Evolutionary conservation across 2,797 vertebrate genomes (phyloP), one percentile per base, ranked within the genome.

Genomic region (Oreonectes daqikongensis): DNA sequence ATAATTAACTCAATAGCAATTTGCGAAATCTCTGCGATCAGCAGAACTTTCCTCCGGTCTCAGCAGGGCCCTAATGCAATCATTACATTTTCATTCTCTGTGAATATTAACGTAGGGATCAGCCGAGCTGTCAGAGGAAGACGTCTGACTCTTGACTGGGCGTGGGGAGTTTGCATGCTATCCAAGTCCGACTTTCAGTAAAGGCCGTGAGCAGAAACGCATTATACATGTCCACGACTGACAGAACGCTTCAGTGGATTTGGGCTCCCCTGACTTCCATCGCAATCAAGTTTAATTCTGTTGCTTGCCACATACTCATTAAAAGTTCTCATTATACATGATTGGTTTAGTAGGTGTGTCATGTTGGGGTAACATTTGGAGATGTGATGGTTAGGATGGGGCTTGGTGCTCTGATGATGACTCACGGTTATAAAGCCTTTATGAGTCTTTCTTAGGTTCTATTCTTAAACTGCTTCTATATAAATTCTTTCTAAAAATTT

Each of bases 1-100:
- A 91, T 93, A 93, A 94, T 93, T 92, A 93, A 92, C 90, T 92
- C 26, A 7, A 61, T 88, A 86, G 90, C 90, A 93, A 91, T 93
- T 93, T 93, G 77, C 86, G 83, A 86, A 92, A 93, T 92, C 88
- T 91, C 85, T 81, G 82, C 77, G 82, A 92, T 93, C 92, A 94
- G 92, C 92, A 92, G 84, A 92, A 92, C 86, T 87, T 88, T 87
- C 88, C 84, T 52, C 75, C 52, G 80, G 89, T 89, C 91, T 91
- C 91, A 88, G 90, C 90, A 87, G 88, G 83, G 87, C 88, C 5
- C 90, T 91, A 92, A 92, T 90, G 86, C 89, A 89, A 90, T 92
- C 90, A 93, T 92, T 90, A 84, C 87, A 80, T 87, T 71, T 77
- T 74, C 77, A 70, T 72, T 67, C 22, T 35, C 83, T 83, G 40